Conservation (phyloP, 2,888 invertebrate genomes). For the Apantesis nais region DNA sequence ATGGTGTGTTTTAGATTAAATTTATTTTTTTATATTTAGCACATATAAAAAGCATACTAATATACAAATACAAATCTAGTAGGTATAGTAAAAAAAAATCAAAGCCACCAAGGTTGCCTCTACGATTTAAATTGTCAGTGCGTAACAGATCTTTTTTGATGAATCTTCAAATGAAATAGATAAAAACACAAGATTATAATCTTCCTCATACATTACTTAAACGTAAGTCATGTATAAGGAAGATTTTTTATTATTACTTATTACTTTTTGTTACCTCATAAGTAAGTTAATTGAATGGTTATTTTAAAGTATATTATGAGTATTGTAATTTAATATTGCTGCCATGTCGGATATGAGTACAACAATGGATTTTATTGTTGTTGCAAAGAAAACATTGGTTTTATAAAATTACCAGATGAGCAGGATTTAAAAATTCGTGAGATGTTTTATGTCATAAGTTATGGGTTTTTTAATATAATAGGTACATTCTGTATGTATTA, state of each 20-base stretch:
- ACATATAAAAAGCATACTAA: neutral
- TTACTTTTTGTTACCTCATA: neutral
- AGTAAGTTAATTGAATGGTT: conserved; percentile 5
- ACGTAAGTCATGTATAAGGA: conserved; percentile 1
- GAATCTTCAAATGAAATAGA: neutral
- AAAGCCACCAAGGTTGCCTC: neutral
- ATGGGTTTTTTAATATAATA: neutral
- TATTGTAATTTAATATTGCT: neutral
- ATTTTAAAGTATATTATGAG: conserved; percentile 1
- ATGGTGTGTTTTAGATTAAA: neutral
- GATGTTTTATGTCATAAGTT: no score
- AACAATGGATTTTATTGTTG: neutral
- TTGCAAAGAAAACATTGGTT: neutral
- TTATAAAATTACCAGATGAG: neutral
- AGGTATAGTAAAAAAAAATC: neutral
- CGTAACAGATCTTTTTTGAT: conserved; percentile 3
- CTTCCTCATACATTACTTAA: neutral
- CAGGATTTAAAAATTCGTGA: neutral
- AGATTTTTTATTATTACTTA: conserved; percentile 6
- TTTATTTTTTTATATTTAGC: neutral
- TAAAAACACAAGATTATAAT: conserved; percentile 6
- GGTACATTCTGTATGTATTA: neutral
- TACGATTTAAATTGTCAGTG: conserved; percentile 1
- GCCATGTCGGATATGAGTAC: neutral
- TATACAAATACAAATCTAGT: neutral